phyloP scores from a whole-genome alignment of 2,797 vertebrate genomes.

The Ispidina picta region DNA sequence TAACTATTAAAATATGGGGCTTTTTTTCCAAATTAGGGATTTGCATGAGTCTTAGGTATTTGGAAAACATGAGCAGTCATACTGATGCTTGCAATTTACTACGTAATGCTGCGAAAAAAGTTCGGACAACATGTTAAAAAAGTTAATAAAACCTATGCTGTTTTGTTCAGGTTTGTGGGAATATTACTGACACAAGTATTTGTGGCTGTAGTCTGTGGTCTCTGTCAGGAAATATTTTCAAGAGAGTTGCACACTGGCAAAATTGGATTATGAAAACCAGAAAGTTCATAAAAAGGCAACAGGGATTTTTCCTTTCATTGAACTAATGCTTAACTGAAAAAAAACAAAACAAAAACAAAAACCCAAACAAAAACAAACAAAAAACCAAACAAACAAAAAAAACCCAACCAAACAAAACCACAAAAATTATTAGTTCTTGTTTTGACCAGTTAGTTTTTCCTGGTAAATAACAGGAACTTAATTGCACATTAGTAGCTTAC shows the following conservation, averaged over 20 bases:
- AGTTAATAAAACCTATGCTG: neutral
- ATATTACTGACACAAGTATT: neutral
- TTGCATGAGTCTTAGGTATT: neutral
- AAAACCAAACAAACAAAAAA: no score
- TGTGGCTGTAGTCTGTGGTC: neutral
- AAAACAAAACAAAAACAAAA: neutral
- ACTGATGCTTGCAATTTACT: neutral
- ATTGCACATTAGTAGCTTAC: slow-evolving; percentile 37
- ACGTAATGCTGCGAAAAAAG: neutral
- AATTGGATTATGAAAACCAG: neutral
- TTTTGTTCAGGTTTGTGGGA: neutral
- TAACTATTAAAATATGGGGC: neutral
- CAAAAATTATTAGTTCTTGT: neutral
- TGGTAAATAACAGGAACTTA: slow-evolving; percentile 44
- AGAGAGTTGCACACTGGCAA: neutral
- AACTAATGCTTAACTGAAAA: neutral
- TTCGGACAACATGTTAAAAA: neutral
- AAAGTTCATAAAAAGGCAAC: neutral
- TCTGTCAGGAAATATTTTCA: neutral
- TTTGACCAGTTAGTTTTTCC: slow-evolving; percentile 1
- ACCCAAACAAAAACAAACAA: no score
- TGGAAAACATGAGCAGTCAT: neutral
- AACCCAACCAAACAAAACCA: no score
- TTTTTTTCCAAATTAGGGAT: neutral
- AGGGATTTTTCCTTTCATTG: neutral